Percentiles rank a stretch among this genome's conserved stretches.
These are phyloP conservation scores for Copsychus sechellarum DNA, from an alignment of 2,113 vertebrate genomes.

Conservation along the genomic window DNA sequence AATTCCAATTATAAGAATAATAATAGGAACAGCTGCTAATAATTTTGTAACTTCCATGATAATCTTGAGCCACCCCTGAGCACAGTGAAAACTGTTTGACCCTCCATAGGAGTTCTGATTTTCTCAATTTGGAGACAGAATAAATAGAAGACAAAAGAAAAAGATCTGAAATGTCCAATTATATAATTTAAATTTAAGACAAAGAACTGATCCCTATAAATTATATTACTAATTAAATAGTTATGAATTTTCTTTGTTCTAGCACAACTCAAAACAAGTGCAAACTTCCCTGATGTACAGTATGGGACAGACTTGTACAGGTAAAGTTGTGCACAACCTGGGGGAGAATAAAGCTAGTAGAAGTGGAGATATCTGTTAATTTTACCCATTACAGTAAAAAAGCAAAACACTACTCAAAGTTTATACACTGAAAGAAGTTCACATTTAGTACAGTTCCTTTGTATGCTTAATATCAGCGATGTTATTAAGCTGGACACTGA, in stretches of 20 bases:
- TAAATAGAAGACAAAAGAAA: neutral
- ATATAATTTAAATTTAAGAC: neutral
- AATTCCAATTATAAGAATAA: neutral
- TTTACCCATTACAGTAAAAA: neutral
- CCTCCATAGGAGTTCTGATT: neutral
- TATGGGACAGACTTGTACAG: neutral
- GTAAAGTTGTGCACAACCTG: neutral
- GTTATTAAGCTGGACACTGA: neutral
- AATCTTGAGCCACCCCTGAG: neutral
- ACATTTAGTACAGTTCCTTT: neutral
- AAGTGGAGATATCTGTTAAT: neutral
- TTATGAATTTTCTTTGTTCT: neutral
- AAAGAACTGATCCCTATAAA: neutral
- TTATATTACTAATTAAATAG: neutral
- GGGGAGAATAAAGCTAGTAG: neutral
- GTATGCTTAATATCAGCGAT: neutral
- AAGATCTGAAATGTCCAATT: neutral
- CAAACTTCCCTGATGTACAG: neutral
- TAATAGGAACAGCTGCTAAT: neutral
- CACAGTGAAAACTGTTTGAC: neutral
- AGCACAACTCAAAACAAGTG: neutral
- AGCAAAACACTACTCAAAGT: neutral
- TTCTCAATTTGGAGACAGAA: neutral
- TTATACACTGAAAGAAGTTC: neutral
- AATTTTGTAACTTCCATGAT: neutral